Percentiles rank a stretch among this genome's conserved stretches.
Conservation (phyloP, 1,140 invertebrate species). For the Diprion similis region DNA sequence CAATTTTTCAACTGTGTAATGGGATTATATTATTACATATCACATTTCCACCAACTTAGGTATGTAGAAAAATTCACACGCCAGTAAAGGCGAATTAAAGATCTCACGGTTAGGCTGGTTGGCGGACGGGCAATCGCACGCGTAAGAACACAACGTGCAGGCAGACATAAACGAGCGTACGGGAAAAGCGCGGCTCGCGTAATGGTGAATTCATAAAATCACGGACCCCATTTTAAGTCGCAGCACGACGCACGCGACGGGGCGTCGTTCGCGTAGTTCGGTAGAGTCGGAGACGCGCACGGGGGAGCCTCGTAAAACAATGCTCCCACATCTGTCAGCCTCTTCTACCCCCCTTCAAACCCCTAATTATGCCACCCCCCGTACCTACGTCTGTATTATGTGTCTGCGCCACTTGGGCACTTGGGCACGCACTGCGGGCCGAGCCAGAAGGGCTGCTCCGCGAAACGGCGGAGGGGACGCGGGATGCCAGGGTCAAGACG, state of each 20-base stretch:
- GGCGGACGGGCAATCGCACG: too few relatives aligned
- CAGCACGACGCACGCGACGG: constrained; percentile 49
- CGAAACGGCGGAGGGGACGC: neutral
- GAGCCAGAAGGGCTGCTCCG: neutral
- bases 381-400: constrained; percentile 55
- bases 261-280: constrained; percentile 29
- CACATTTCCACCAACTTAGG: too few relatives aligned
- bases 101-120: too few relatives aligned
- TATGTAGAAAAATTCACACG: neutral
- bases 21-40: neutral
- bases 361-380: constrained; percentile 61
- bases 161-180: constrained; percentile 32
- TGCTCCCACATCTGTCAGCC: constrained; percentile 65
- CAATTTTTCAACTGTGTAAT: too few relatives aligned
- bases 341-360: constrained; percentile 60
- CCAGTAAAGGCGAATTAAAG: neutral
- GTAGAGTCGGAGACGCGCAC: constrained; percentile 23
- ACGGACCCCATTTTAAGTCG: constrained; percentile 56
- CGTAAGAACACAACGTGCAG: too few relatives aligned
- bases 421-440: constrained; percentile 39
- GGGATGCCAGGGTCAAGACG: neutral
- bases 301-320: constrained; percentile 60
- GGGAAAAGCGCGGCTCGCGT: constrained; percentile 38
- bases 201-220: constrained; percentile 50
- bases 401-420: constrained; percentile 61